A percentile compares a stretch with the other conserved stretches of the same genome.
phyloP scores from a whole-genome alignment of 2,888 invertebrate species.

The Agrochola lota region DNA sequence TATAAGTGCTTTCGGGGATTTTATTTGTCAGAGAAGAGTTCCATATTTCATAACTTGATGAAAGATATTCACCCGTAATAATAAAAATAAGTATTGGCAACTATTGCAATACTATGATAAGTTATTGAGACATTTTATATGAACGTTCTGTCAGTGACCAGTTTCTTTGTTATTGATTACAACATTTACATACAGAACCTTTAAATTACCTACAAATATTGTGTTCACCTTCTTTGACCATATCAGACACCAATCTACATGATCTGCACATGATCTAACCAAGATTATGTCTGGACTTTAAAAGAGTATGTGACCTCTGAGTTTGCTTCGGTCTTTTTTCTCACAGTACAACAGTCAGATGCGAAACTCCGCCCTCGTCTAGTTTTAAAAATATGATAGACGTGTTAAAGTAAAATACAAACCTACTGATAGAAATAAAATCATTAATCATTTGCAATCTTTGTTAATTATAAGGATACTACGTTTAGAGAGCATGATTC shows the following conservation, averaged over 20 bases:
- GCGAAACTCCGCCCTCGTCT: no score
- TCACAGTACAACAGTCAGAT: no score
- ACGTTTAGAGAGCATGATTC: constrained; percentile 1
- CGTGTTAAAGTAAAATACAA: no score
- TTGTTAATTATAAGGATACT: background rate
- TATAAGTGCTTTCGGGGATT: background rate
- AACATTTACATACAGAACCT: background rate
- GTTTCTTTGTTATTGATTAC: constrained; percentile 34
- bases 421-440: no score
- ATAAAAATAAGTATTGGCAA: constrained; percentile 17
- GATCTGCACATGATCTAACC: no score
- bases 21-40: background rate
- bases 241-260: no score
- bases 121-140: constrained; percentile 16
- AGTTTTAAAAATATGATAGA: no score
- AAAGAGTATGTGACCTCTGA: no score
- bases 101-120: constrained; percentile 21
- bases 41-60: constrained; percentile 27
- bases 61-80: constrained; percentile 16
- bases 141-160: background rate
- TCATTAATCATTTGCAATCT: background rate
- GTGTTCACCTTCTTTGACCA: background rate
- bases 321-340: no score
- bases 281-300: no score
- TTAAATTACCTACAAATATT: constrained; percentile 2